Evolutionary conservation across 2,888 invertebrate genomes (phyloP).

Genomic region (Dasysyrphus tricinctus): DNA sequence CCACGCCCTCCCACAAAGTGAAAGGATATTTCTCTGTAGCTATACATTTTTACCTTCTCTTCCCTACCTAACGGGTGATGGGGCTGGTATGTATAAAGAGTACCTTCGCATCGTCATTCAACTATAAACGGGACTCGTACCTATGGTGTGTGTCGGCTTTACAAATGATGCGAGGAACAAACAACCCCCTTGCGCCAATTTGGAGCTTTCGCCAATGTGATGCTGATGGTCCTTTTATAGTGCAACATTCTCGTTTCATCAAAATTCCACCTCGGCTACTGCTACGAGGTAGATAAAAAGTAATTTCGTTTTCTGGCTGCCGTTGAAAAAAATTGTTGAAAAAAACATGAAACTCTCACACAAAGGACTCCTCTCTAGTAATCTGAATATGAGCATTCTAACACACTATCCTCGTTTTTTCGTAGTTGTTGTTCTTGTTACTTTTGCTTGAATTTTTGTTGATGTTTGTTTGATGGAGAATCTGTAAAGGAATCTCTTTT

Average conservation of each 20-base stretch:
- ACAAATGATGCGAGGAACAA: slow-evolving; percentile 23
- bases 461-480: slow-evolving; percentile 64
- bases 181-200: slow-evolving; percentile 19
- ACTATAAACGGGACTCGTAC: slow-evolving; percentile 18
- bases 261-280: slow-evolving; percentile 53
- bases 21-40: slow-evolving; percentile 22
- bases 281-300: slow-evolving; percentile 61
- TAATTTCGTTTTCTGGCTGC: slow-evolving; percentile 62
- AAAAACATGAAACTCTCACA: slow-evolving; percentile 5
- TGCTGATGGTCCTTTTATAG: slow-evolving; percentile 38
- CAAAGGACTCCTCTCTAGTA: slow-evolving; percentile 53
- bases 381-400: slow-evolving; percentile 67
- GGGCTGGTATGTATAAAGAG: neutral
- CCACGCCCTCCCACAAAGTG: neutral
- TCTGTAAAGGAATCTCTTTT: slow-evolving; percentile 64
- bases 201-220: slow-evolving; percentile 24
- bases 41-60: neutral
- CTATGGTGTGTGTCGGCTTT: neutral
- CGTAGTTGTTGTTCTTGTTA: neutral
- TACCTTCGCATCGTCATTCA: slow-evolving; percentile 12
- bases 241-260: slow-evolving; percentile 55
- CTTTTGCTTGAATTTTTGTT: slow-evolving; percentile 46
- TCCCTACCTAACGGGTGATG: neutral
- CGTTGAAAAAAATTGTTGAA: neutral
- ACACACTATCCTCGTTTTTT: slow-evolving; percentile 33